Conservation (phyloP, 2,797 vertebrate species). For the Premnoplex brunnescens region DNA sequence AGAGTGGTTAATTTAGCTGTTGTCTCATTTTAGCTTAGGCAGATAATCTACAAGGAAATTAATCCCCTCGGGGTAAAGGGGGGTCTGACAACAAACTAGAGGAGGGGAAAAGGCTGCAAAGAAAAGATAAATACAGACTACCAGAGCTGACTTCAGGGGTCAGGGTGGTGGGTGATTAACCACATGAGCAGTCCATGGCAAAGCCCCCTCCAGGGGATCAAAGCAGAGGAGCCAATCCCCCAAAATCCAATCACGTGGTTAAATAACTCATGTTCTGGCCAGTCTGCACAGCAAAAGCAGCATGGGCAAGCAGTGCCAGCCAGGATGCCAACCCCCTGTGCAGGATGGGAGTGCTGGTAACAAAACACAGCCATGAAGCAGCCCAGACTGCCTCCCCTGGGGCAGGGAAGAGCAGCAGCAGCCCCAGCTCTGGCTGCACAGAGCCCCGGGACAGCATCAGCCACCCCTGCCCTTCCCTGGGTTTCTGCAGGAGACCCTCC, state of each 20-base stretch:
- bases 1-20: not conserved
- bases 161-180: accelerated
- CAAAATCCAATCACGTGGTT: accelerated
- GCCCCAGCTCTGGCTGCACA: not conserved
- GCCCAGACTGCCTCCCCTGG: not conserved
- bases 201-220: accelerated
- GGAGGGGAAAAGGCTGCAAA: not conserved
- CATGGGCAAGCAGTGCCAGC: accelerated
- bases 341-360: not conserved
- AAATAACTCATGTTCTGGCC: accelerated
- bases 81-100: not conserved
- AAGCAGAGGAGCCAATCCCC: accelerated
- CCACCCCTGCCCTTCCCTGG: accelerated
- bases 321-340: not conserved
- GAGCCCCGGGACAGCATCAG: not conserved
- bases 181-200: accelerated
- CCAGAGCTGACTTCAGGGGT: accelerated
- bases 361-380: not conserved
- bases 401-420: not conserved
- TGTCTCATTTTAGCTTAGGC: not conserved
- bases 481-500: accelerated
- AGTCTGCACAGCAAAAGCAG: too few species aligned
- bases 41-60: not conserved
- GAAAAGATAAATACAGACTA: not conserved
- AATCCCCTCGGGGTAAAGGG: not conserved